These are phyloP conservation scores for Drosophila kikkawai DNA, from an alignment of 1,140 invertebrate species.

Conservation along the genomic window DNA sequence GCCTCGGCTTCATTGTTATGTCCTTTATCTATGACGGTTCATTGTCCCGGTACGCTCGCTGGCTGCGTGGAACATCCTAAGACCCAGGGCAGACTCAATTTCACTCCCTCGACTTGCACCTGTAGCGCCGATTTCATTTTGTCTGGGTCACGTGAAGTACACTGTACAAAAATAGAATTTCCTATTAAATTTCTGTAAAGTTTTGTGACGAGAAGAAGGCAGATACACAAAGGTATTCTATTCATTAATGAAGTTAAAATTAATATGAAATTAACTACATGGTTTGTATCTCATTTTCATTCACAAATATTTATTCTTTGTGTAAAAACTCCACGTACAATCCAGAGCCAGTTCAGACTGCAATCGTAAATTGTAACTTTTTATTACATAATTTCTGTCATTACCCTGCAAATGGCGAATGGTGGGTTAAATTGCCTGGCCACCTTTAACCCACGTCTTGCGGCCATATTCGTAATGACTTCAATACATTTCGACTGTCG, in stretches of 20 bases:
- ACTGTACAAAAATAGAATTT: conserved; percentile 1
- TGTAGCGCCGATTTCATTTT: conserved; percentile 60
- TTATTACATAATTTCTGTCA: conserved; percentile 85
- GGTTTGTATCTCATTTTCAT: too few species aligned
- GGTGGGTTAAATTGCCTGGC: conserved; percentile 37
- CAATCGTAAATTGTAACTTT: conserved; percentile 84
- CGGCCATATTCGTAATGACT: conserved; percentile 81
- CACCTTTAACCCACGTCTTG: conserved; percentile 65
- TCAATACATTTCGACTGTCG: conserved; percentile 82
- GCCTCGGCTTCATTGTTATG: conserved; percentile 77
- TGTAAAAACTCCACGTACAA: conserved; percentile 11
- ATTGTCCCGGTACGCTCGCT: conserved; percentile 57
- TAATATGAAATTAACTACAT: too few species aligned
- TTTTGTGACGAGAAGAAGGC: background rate
- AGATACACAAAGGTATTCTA: background rate
- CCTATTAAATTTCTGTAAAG: background rate
- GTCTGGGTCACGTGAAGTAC: conserved; percentile 64
- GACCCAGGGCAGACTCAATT: conserved; percentile 32
- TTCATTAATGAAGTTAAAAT: background rate
- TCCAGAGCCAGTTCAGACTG: conserved; percentile 24
- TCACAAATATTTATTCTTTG: background rate
- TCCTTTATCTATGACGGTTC: conserved; percentile 81
- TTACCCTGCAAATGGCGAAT: conserved; percentile 66
- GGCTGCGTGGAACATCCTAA: conserved; percentile 17
- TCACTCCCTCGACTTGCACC: conserved; percentile 46